These are phyloP conservation scores for Mesocentrotus franciscanus DNA, from an alignment of 53 echinoderm and acorn worm species.

Conservation along the genomic window DNA sequence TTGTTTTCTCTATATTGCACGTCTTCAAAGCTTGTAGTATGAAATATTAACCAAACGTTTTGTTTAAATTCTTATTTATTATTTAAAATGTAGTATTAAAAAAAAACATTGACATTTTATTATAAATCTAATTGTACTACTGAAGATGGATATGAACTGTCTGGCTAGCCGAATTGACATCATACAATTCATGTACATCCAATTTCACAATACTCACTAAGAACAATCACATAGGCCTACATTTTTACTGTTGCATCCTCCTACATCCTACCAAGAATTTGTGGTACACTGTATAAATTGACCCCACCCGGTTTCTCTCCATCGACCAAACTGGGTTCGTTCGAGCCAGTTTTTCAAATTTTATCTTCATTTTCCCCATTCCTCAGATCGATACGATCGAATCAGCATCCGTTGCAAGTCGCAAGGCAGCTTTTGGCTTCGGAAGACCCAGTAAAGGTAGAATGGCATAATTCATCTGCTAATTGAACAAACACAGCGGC, in stretches of 20 bases:
- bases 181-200: no score
- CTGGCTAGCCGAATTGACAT: no score
- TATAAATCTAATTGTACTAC: no score
- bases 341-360: not conserved
- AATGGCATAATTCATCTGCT: constrained; percentile 23
- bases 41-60: no score
- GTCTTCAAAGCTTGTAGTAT: no score
- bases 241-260: not conserved
- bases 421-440: not conserved
- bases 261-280: not conserved
- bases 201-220: no score
- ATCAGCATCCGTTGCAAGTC: not conserved
- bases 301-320: not conserved
- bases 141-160: no score
- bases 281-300: not conserved
- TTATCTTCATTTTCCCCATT: not conserved
- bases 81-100: no score
- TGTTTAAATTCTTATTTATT: no score
- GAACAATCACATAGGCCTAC: not conserved
- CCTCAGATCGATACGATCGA: not conserved
- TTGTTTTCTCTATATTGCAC: no score
- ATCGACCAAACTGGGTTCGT: not conserved
- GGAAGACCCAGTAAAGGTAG: not conserved
- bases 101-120: no score
- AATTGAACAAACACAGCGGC: constrained; percentile 39